Base-by-base conservation (phyloP, 2,797 vertebrate genomes). In the Melopsittacus undulatus region DNA sequence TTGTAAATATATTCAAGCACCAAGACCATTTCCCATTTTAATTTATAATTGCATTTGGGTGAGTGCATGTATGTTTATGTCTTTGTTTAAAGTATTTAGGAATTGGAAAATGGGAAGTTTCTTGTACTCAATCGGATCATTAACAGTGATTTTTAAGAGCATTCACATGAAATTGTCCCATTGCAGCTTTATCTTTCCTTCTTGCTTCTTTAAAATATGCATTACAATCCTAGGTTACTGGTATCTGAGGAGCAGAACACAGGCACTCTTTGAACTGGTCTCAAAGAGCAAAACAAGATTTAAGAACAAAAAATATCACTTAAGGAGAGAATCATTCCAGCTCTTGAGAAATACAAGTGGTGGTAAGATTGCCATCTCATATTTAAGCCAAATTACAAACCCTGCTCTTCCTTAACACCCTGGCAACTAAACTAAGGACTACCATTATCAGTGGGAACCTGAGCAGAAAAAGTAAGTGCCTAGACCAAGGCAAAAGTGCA, bases 91-190 rank as follows among this genome's bases (percentile, higher is more conserved):
- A 57, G 12, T 30, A 54, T 51, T 76, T 36, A 76, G 43, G 83
- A 74, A 89, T 75, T 76, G 76, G 87, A 92, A 92, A 74, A 78
- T n/a, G 36, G 24, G 43, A 56, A 77, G 22, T 86, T 95, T 96
- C 52, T 83, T 72, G 6, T 20, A 29, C 77, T 79, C 89, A 94
- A 88, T 36, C 30, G 74, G 83, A 83, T 93, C 75, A 95, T 64
- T 87, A 78, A 95, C 94, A 81, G 75, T 27, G 51, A 73, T 36
- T 78, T 68, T 45, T 95, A 94, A 95, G 91, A 97, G 64, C 87
- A 96, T 97, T 98, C 91, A 96, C 93, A 69, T 77, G 61, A 90
- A 93, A 86, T 42, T 66, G 43, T 54, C 93, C 82, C 24, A 67
- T 95, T 89, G 66, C 56, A 97, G 90, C 61, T 94, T 94, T 96